Conservation (phyloP, 1,140 invertebrate species). For the Drosophila miranda region DNA sequence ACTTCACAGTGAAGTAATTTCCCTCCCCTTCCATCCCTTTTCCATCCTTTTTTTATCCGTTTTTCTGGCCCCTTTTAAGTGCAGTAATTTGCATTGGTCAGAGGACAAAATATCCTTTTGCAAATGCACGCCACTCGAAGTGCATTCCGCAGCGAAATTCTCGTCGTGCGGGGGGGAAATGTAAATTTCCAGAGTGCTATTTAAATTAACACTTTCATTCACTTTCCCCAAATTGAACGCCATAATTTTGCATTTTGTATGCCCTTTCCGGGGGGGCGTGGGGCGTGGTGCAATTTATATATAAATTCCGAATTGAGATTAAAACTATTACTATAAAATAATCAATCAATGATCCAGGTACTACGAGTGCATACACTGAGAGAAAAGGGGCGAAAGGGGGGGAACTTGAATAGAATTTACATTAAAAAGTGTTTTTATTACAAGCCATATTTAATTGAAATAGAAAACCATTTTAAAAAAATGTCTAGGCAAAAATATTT, state of each 20-base stretch:
- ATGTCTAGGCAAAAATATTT: no score
- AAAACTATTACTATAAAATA: no score
- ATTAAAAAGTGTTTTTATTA: no score
- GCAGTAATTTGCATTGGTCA: constrained; percentile 53
- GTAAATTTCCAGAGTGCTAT: constrained; percentile 15
- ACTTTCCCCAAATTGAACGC: background rate
- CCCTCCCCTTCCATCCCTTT: background rate
- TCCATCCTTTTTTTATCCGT: background rate
- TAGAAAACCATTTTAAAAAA: no score
- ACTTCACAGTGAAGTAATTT: constrained; percentile 22
- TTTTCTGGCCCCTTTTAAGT: constrained; percentile 28
- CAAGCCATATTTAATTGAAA: no score
- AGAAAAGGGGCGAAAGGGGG: no score
- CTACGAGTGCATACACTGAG: no score
- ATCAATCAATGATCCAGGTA: no score
- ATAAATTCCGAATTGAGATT: no score
- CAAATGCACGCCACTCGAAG: constrained; percentile 19
- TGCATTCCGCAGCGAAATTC: constrained; percentile 20
- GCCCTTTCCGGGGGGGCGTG: no score
- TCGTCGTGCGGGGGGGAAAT: background rate
- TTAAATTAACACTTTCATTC: constrained; percentile 32
- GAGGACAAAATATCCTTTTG: constrained; percentile 44
- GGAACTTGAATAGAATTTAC: no score
- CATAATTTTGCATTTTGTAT: constrained; percentile 28
- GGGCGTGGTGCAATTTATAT: no score